phyloP scores from a whole-genome alignment of 2,888 invertebrate species.

The Mactromeris polynyma region DNA sequence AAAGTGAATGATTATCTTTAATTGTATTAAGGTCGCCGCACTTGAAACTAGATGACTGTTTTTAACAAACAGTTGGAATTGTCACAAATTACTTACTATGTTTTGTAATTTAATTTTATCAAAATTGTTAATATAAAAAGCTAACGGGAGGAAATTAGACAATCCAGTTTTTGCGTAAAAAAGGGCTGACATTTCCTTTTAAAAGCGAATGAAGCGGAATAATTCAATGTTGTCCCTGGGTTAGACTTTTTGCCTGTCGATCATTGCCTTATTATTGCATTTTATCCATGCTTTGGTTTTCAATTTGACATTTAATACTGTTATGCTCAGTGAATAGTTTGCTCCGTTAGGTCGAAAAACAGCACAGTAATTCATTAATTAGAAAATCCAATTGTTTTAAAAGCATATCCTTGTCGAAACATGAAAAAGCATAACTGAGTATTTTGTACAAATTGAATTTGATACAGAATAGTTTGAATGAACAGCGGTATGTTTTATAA shows the following conservation, averaged over 20 bases:
- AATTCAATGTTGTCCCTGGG: not conserved
- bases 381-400: slow-evolving; percentile 35
- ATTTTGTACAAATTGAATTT: slow-evolving; percentile 7
- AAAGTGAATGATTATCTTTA: not conserved
- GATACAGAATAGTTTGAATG: not conserved
- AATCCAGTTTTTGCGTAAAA: not conserved
- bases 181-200: slow-evolving; percentile 17
- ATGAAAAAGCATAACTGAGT: slow-evolving; percentile 20
- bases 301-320: slow-evolving; percentile 10
- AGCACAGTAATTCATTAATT: slow-evolving; percentile 15
- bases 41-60: not conserved
- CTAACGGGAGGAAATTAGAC: not conserved
- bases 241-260: not conserved
- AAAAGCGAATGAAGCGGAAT: not conserved
- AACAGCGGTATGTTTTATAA: not conserved
- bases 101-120: slow-evolving; percentile 9
- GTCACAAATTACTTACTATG: not conserved
- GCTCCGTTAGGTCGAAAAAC: slow-evolving; percentile 1
- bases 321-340: not conserved
- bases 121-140: not conserved
- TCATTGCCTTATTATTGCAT: slow-evolving; percentile 3
- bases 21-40: not conserved
- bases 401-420: slow-evolving; percentile 27
- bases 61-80: not conserved
- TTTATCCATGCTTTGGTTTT: not conserved